phyloP scores from a whole-genome alignment of 2,797 vertebrate species.

The Botia kubotai region DNA sequence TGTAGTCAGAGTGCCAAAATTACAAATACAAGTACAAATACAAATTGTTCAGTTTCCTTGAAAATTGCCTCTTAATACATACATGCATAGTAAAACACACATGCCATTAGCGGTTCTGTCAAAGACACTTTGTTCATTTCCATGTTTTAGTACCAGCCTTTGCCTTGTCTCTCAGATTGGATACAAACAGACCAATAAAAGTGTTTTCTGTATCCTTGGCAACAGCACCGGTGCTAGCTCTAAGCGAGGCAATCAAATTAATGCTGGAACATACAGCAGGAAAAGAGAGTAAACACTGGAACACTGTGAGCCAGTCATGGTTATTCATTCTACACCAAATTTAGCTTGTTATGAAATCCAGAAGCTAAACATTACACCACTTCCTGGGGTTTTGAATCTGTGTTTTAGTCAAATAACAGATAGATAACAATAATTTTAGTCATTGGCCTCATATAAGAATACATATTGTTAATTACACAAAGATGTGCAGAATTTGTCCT shows the following conservation, averaged over 20 bases:
- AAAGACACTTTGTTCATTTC: constrained; percentile 3
- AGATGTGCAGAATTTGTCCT: not conserved
- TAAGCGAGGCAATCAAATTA: constrained; percentile 71
- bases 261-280: constrained; percentile 58
- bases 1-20: not conserved
- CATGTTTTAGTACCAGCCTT: constrained; percentile 57
- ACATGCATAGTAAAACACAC: not conserved
- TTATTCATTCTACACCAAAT: constrained; percentile 34
- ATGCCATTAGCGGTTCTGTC: constrained; percentile 3
- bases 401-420: not conserved
- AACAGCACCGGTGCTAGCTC: constrained; percentile 73
- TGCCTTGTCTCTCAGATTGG: constrained; percentile 76
- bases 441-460: constrained; percentile 19
- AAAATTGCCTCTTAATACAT: not conserved
- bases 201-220: constrained; percentile 80
- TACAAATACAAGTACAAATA: no score
- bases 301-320: constrained; percentile 30
- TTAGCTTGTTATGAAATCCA: constrained; percentile 3
- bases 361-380: constrained; percentile 4
- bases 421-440: not conserved
- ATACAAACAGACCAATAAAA: constrained; percentile 75
- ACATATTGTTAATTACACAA: constrained; percentile 22
- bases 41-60: constrained; percentile 3
- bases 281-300: constrained; percentile 49
- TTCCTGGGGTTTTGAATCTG: not conserved